These are phyloP conservation scores for Hesperophylax magnus DNA, from an alignment of 1,140 invertebrate species.

Conservation along the genomic window DNA sequence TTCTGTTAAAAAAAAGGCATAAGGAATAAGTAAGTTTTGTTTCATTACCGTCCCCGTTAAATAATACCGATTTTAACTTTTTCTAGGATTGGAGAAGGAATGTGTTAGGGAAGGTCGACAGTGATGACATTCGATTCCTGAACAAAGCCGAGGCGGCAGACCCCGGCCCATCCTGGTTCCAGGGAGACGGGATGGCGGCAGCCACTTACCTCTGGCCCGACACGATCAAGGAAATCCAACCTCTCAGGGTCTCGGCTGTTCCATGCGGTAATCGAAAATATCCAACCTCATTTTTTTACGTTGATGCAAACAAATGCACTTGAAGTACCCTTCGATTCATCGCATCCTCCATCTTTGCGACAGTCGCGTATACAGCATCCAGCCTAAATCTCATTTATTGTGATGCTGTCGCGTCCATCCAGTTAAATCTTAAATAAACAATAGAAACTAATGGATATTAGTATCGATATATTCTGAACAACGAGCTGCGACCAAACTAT, in stretches of 20 bases:
- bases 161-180: neutral
- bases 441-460: no score
- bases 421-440: no score
- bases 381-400: neutral
- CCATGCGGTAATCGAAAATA: constrained; percentile 38
- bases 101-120: constrained; percentile 60
- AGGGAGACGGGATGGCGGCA: constrained; percentile 26
- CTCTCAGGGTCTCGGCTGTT: constrained; percentile 11
- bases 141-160: constrained; percentile 63
- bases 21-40: no score
- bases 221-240: neutral
- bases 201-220: constrained; percentile 24
- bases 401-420: no score
- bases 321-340: no score
- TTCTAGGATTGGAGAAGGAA: constrained; percentile 66
- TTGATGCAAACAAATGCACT: no score
- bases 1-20: no score
- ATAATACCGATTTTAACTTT: no score
- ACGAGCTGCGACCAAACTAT: no score
- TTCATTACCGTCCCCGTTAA: no score
- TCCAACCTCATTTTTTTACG: neutral
- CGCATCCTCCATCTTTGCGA: neutral
- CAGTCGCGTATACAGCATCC: neutral
- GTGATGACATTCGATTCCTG: constrained; percentile 62
- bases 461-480: no score